These are phyloP conservation scores for Darevskia mixta DNA, from an alignment of 2,797 vertebrate species.

Conservation along the genomic window DNA sequence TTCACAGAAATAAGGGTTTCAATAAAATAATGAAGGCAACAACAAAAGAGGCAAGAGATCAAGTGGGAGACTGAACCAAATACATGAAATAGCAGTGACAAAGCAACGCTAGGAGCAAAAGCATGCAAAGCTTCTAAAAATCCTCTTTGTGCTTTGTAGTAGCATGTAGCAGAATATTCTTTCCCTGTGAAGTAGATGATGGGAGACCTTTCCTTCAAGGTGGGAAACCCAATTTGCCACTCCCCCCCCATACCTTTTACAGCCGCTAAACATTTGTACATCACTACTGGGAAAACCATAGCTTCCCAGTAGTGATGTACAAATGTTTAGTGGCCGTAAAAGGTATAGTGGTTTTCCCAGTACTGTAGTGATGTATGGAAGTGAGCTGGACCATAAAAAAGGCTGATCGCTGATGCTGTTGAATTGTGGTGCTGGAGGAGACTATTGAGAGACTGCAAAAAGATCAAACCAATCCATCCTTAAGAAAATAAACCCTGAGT, in stretches of 20 bases:
- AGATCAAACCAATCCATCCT: no score
- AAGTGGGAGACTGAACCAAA: constrained; percentile 4
- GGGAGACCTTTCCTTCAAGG: neutral
- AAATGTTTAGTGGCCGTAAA: no score
- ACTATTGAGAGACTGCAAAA: no score
- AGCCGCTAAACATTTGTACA: neutral
- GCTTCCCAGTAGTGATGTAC: no score
- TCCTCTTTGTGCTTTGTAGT: neutral
- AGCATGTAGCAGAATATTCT: neutral
- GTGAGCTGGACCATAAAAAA: no score
- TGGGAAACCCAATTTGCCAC: neutral
- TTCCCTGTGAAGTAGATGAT: neutral
- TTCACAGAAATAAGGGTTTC: neutral
- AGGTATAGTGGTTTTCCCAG: no score
- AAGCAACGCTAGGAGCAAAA: constrained; percentile 17
- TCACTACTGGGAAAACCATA: no score
- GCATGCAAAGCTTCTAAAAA: neutral
- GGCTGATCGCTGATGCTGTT: no score
- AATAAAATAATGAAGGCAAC: constrained; percentile 17
- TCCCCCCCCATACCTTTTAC: neutral
- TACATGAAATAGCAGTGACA: neutral
- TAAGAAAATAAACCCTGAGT: no score
- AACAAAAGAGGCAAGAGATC: neutral
- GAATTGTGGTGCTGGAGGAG: no score
- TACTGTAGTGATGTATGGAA: no score